Percentiles rank a stretch among this genome's conserved stretches.
These are phyloP conservation scores for Sebastes trivittatus DNA, from an alignment of 2,797 vertebrate species.

Conservation along the genomic window DNA sequence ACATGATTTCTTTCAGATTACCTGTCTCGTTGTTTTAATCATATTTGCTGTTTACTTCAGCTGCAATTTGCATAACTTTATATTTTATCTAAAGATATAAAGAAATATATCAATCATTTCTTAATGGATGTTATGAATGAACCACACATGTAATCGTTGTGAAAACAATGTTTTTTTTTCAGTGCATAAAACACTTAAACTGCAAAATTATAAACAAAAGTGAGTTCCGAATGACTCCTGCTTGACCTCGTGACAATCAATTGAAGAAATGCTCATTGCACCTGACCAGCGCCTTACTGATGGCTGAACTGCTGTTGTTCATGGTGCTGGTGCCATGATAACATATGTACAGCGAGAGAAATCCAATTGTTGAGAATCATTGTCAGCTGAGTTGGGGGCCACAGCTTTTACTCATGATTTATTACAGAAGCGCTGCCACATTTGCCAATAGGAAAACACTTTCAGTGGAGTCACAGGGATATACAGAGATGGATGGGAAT, in stretches of 20 bases:
- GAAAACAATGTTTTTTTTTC: not conserved
- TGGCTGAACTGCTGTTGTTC: conserved; percentile 19
- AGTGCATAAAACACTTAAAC: not conserved
- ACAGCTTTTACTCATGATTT: conserved; percentile 75
- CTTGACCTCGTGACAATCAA: not conserved
- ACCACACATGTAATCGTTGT: not conserved
- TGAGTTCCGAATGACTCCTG: not conserved
- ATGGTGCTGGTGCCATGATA: conserved; percentile 48
- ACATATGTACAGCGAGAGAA: conserved; percentile 53
- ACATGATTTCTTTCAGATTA: no score
- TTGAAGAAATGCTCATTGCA: not conserved
- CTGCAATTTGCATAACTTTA: conserved; percentile 42
- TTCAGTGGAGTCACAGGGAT: conserved; percentile 62
- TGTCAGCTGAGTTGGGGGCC: conserved; percentile 66
- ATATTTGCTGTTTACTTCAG: no score
- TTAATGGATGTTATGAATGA: conserved; percentile 29
- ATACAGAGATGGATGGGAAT: conserved; percentile 79
- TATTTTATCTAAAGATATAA: conserved; percentile 14
- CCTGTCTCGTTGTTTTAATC: no score
- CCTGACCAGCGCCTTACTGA: not conserved
- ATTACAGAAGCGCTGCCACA: conserved; percentile 70
- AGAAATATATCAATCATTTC: conserved; percentile 18
- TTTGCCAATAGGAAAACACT: conserved; percentile 83
- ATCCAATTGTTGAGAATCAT: conserved; percentile 72
- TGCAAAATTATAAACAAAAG: not conserved